Conservation (phyloP, 2,113 vertebrate species). For the Mus spicilegus region DNA sequence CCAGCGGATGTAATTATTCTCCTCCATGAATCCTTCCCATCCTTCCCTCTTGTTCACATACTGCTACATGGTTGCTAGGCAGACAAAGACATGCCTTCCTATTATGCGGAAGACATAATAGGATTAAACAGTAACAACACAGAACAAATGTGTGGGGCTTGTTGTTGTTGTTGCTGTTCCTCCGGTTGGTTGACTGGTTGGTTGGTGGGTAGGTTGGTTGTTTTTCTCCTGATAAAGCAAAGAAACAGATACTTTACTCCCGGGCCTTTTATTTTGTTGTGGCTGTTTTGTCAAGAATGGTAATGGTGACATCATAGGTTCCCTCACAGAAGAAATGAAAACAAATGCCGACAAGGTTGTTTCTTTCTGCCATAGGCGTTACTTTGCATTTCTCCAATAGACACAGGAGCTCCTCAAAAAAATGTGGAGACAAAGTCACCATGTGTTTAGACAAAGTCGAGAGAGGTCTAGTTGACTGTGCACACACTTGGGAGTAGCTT, state of each 20-base stretch:
- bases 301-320: neutral
- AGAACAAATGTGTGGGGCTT: neutral
- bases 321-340: neutral
- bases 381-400: neutral
- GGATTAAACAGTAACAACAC: neutral
- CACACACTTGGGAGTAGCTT: neutral
- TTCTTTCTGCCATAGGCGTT: neutral
- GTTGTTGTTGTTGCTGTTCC: neutral
- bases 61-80: neutral
- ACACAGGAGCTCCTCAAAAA: neutral
- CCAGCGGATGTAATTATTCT: neutral
- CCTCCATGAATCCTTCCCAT: neutral
- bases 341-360: neutral
- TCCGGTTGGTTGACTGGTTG: neutral
- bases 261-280: neutral
- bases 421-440: no score
- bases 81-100: neutral
- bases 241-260: constrained; percentile 46
- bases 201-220: neutral
- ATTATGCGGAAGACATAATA: neutral
- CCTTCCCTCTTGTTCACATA: neutral
- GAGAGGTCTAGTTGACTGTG: neutral
- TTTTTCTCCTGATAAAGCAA: neutral
- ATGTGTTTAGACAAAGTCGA: neutral
- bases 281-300: neutral